Evolutionary conservation across 2,888 invertebrate genomes (phyloP), one percentile per base, ranked within the genome.

Genomic region (Gymnoscelis rufifasciata): DNA sequence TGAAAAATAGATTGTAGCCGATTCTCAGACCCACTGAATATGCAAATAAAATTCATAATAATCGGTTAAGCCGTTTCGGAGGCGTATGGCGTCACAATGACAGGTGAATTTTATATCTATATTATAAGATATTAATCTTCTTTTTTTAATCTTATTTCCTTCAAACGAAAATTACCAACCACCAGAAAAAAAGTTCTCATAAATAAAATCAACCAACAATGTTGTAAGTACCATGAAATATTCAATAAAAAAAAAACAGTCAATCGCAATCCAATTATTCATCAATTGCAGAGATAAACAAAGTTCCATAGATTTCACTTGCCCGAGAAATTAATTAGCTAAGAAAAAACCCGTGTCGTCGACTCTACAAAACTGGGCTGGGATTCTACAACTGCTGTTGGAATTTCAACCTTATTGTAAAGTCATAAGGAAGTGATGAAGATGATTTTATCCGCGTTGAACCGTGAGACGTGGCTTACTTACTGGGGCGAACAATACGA

Each of bases 321-420:
- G 74, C 68, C 73, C 61, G 48, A 68, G 68, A 67, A 79, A 80
- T 79, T 78, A 79, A 78, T 79, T 78, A 78, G 54, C 59, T 43
- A 52, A 66, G 69, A 66, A 73, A 75, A 65, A 64, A 68, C 68
- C 51, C 66, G 70, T 77, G 79, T 78, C 79, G 72, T 79, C 74
- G 73, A 61, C 47, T 61, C 71, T 63, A 60, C 68, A 72, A 67
- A 79, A 77, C 72, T 78, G 68, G 79, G 78, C 66, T 78, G 70
- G 43, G 55, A 47, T 40, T 61, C 14, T 38, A 50, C 51, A 60
- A 38, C 28, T 4, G 26, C 37, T 53, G 59, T 36, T 43, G 13
- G 7, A 51, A 12, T 31, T 33, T 14, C 1, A 47, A 15, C 56
- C 42, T 40, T 56, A 42, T 36, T 7, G 0, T 1, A 0, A 24